These are phyloP conservation scores for Telenomus remus DNA, from an alignment of 1,140 invertebrate genomes.

Conservation along the genomic window DNA sequence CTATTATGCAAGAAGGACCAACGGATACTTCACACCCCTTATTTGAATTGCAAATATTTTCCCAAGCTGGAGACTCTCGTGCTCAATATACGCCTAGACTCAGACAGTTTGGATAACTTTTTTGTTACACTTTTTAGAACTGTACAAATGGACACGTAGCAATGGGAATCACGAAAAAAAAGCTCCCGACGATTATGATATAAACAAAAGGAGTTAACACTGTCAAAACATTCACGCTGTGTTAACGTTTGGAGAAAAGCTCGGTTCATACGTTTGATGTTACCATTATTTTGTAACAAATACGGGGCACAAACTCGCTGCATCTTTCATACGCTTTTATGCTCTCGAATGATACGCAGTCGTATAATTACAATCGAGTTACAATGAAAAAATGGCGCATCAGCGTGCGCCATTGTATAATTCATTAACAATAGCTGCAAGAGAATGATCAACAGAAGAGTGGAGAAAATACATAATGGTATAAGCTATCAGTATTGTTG, in stretches of 20 bases:
- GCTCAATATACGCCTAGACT: slow-evolving; percentile 14
- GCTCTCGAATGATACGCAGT: neutral
- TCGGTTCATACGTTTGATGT: too few species aligned
- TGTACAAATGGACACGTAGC: neutral
- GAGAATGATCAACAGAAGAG: neutral
- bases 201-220: too few species aligned
- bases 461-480: slow-evolving; percentile 47
- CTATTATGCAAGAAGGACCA: slow-evolving; percentile 27
- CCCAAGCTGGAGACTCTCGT: slow-evolving; percentile 21
- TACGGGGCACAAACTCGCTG: neutral
- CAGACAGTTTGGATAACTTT: slow-evolving; percentile 32
- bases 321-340: neutral
- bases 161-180: neutral
- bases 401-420: slow-evolving; percentile 13
- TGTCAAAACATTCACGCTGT: too few species aligned
- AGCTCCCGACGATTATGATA: too few species aligned
- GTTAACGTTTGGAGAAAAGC: too few species aligned
- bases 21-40: slow-evolving; percentile 39
- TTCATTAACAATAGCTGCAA: slow-evolving; percentile 36
- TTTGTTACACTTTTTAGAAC: slow-evolving; percentile 15
- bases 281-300: neutral
- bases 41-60: slow-evolving; percentile 46
- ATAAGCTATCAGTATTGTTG: slow-evolving; percentile 42
- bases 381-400: slow-evolving; percentile 18
- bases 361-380: neutral